Evolutionary conservation across 2,113 vertebrate species (phyloP), one percentile per base, ranked within the genome.

Genomic region (Ciconia maguari): DNA sequence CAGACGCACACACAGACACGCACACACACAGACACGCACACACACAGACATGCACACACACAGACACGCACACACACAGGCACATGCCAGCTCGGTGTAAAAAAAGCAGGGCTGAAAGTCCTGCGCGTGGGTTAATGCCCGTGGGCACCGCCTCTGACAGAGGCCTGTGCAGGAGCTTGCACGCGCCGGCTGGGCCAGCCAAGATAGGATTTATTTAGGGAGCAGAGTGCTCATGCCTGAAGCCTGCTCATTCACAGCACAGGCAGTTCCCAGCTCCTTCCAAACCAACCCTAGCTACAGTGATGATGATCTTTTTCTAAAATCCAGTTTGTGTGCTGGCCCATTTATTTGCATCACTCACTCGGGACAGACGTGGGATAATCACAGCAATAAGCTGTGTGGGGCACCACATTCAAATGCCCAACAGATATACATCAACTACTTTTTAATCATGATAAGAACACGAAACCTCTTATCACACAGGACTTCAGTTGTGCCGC

Each of bases 131-230:
- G n/a, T 60, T 75, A 19, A 38, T 13, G 71, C 11, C 4, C 14
- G 9, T 2, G 7, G 42, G 70, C 44, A 49, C 1, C 4, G 30
- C 62, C 17, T 14, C 34, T 21, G 55, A 36, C 65, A 60, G 49
- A 26, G 78, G 24, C 42, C 49, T 24, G 42, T 1, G 9, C 66
- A 42, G 76, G 20, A 54, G 65, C 52, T 30, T 1, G 44, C 34
- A 1, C 4, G 7, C 0, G 1, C 65, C 8, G 12, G 84, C n/a
- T 0, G 0, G 32, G 81, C 54, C 32, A 57, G 52, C 51, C 0
- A 2, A 49, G 77, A 38, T 34, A 41, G 57, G 64, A 52, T 15
- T 77, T 32, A 72, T 34, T 52, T 16, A 17, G 48, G 62, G 49
- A 69, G 34, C 49, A 48, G 69, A 1, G 2, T 6, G 22, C 80